phyloP scores from a whole-genome alignment of 2,888 invertebrate species.

The Mythimna pallens region DNA sequence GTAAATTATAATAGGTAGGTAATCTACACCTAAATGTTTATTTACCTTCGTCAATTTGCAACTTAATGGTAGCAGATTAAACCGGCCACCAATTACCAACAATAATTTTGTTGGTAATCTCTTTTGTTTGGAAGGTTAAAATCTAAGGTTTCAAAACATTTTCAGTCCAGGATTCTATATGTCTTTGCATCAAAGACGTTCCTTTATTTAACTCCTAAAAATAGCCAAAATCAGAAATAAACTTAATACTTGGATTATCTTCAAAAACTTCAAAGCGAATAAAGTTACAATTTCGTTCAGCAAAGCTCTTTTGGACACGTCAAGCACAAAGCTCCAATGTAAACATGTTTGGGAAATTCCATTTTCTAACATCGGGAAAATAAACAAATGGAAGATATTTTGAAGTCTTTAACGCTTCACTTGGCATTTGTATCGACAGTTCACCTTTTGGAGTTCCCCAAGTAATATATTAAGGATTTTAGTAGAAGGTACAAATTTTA shows the following conservation, averaged over 20 bases:
- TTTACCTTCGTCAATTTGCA: neutral
- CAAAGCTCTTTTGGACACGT: slow-evolving; percentile 54
- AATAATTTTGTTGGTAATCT: neutral
- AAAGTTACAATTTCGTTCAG: slow-evolving; percentile 54
- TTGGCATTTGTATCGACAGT: slow-evolving; percentile 55
- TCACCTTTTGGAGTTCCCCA: slow-evolving; percentile 18
- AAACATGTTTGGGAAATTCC: slow-evolving; percentile 64
- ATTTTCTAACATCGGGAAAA: slow-evolving; percentile 55
- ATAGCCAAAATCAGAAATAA: slow-evolving; percentile 24
- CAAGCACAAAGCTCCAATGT: slow-evolving; percentile 60
- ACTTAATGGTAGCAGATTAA: neutral
- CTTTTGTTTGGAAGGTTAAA: neutral
- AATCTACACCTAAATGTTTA: neutral
- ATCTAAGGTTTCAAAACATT: slow-evolving; percentile 7
- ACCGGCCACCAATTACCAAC: neutral
- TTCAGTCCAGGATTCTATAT: neutral
- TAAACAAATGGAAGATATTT: slow-evolving; percentile 63
- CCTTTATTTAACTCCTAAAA: neutral
- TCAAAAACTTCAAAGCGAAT: slow-evolving; percentile 51
- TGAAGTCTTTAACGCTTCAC: slow-evolving; percentile 50
- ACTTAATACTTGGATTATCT: slow-evolving; percentile 40
- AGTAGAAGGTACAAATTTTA: slow-evolving; percentile 32
- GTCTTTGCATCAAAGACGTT: slow-evolving; percentile 8
- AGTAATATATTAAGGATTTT: slow-evolving; percentile 37
- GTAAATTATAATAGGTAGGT: slow-evolving; percentile 4